phyloP scores from a whole-genome alignment of 2,113 vertebrate genomes.

The Chaetodon auriga region DNA sequence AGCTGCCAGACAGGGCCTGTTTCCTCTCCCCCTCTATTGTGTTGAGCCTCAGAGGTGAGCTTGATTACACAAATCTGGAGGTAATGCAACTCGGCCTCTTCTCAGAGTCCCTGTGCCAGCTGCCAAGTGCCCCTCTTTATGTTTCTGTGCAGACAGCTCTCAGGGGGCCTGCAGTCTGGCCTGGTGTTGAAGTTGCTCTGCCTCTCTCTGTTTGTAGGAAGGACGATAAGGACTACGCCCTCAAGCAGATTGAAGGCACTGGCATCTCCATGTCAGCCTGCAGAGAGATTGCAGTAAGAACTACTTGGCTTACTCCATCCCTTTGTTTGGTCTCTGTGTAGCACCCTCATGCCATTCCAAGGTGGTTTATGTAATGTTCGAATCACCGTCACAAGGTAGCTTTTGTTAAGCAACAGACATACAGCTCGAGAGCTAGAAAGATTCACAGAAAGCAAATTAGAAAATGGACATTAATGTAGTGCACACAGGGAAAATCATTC shows the following conservation, averaged over 20 bases:
- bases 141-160: slow-evolving; percentile 61
- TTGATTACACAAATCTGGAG: slow-evolving; percentile 81
- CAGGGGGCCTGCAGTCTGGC: slow-evolving; percentile 56
- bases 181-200: slow-evolving; percentile 70
- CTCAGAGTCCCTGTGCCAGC: slow-evolving; percentile 61
- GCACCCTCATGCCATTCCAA: slow-evolving; percentile 30
- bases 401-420: slow-evolving; percentile 15
- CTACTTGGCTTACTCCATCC: slow-evolving; percentile 72
- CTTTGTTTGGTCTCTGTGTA: slow-evolving; percentile 57
- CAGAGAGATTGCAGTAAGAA: slow-evolving; percentile 99
- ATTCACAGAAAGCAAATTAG: not conserved
- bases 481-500: not conserved
- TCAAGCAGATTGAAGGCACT: slow-evolving; percentile 99
- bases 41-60: slow-evolving; percentile 78
- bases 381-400: slow-evolving; percentile 27
- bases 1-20: slow-evolving; percentile 71
- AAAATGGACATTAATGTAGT: not conserved
- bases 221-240: slow-evolving; percentile 99
- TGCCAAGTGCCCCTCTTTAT: slow-evolving; percentile 67
- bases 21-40: slow-evolving; percentile 72
- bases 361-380: slow-evolving; percentile 27
- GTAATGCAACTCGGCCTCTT: slow-evolving; percentile 71
- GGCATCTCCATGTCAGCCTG: slow-evolving; percentile 99
- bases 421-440: not conserved
- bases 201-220: slow-evolving; percentile 90